phyloP scores from a whole-genome alignment of 2,113 vertebrate genomes.

The Mixornis gularis region DNA sequence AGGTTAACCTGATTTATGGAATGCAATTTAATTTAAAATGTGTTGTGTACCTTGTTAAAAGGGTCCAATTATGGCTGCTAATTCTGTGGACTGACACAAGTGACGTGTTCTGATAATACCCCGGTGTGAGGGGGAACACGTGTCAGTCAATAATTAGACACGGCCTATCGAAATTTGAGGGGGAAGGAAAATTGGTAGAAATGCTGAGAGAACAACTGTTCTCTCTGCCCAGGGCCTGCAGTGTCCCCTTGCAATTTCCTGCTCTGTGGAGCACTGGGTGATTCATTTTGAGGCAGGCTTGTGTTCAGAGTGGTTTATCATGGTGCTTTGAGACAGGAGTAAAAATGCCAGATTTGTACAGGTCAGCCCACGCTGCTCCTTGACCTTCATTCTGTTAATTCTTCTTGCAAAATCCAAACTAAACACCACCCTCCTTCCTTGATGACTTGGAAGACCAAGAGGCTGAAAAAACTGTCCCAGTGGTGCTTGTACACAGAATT shows the following conservation, averaged over 20 bases:
- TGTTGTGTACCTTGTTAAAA: constrained; percentile 81
- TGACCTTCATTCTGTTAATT: background rate
- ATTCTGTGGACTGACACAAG: constrained; percentile 52
- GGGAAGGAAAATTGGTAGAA: background rate
- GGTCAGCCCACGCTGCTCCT: background rate
- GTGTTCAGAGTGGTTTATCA: background rate
- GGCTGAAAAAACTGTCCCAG: background rate
- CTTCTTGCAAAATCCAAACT: background rate
- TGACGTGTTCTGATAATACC: background rate
- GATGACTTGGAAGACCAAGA: background rate
- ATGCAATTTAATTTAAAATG: constrained; percentile 76
- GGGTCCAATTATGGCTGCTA: constrained; percentile 62
- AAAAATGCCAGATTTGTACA: background rate
- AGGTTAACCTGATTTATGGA: constrained; percentile 84
- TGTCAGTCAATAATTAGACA: constrained; percentile 6
- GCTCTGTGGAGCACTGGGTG: background rate
- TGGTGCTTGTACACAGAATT: background rate
- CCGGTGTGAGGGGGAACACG: background rate
- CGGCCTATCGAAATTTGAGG: constrained; percentile 7
- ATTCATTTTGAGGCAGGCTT: background rate
- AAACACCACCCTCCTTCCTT: background rate
- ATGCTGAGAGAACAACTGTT: background rate
- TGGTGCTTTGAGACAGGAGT: background rate
- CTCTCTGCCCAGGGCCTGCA: background rate
- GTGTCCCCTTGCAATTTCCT: background rate